Conservation (phyloP, 2,888 invertebrate species). For the Trachelus iudaicus region DNA sequence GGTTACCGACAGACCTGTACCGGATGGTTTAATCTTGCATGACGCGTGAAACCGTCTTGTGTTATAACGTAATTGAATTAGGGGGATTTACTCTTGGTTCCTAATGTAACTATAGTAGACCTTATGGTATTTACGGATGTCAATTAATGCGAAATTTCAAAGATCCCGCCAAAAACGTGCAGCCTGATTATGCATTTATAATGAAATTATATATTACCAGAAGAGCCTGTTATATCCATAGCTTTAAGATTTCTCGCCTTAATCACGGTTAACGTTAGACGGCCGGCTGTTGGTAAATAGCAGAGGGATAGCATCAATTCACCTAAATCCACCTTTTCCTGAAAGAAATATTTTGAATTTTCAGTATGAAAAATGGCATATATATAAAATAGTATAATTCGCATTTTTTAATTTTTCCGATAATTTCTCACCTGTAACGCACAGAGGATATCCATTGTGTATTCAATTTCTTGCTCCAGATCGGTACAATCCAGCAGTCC, state of each 20-base stretch:
- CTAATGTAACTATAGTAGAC: neutral
- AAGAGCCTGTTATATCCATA: slow-evolving; percentile 94
- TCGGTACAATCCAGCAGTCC: slow-evolving; percentile 83
- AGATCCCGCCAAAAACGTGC: too few relatives aligned
- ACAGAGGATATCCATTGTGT: slow-evolving; percentile 86
- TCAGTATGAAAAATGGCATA: too few relatives aligned
- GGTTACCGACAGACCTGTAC: neutral
- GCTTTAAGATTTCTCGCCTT: slow-evolving; percentile 92
- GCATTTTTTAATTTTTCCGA: too few relatives aligned
- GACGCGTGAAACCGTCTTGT: neutral
- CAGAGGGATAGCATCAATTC: slow-evolving; percentile 93
- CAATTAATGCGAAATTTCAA: too few relatives aligned
- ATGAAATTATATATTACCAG: slow-evolving; percentile 70
- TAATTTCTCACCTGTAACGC: slow-evolving; percentile 74
- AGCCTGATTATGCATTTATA: too few relatives aligned
- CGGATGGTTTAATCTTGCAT: neutral
- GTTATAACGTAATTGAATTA: neutral
- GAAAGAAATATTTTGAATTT: slow-evolving; percentile 28
- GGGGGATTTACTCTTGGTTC: neutral
- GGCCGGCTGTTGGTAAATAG: slow-evolving; percentile 90
- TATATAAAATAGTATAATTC: too few relatives aligned
- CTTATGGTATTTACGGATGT: too few relatives aligned
- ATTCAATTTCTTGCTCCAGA: slow-evolving; percentile 83
- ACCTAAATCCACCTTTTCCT: slow-evolving; percentile 89
- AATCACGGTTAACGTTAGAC: slow-evolving; percentile 89